Conservation (phyloP, 1,140 invertebrate species). For the Cardiocondyla obscurior region DNA sequence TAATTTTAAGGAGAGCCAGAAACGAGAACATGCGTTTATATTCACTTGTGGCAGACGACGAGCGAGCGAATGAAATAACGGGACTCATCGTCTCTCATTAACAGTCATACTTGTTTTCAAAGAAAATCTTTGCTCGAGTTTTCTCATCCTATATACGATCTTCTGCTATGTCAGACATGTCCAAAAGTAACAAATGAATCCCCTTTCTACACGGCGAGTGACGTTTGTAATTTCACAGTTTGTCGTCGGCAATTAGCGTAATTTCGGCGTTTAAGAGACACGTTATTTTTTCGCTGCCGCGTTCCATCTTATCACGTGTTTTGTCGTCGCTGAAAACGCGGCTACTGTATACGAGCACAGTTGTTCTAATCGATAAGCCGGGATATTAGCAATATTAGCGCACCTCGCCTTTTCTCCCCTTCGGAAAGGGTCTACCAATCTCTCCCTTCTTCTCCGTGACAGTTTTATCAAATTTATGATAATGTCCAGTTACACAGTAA, state of each 20-base stretch:
- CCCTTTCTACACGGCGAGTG: not conserved
- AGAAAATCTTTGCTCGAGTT: constrained; percentile 44
- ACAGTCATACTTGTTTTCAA: constrained; percentile 48
- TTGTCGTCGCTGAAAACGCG: constrained; percentile 42
- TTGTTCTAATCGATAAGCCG: constrained; percentile 63
- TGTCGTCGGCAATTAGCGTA: constrained; percentile 57
- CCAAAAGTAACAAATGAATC: not conserved
- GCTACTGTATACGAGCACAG: not conserved
- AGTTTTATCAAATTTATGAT: constrained; percentile 50
- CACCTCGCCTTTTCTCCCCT: constrained; percentile 34
- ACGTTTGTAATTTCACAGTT: constrained; percentile 55
- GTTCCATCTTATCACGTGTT: constrained; percentile 56
- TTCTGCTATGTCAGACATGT: not conserved
- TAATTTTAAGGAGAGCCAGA: constrained; percentile 35
- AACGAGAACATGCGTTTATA: constrained; percentile 34
- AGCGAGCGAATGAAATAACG: constrained; percentile 11
- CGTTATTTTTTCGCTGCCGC: constrained; percentile 36
- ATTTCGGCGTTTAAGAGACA: constrained; percentile 58
- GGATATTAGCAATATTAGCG: constrained; percentile 69
- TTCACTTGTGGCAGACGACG: not conserved
- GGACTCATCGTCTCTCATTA: constrained; percentile 50
- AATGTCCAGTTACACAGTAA: constrained; percentile 25
- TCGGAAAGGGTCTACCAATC: not conserved
- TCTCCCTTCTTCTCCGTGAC: constrained; percentile 5
- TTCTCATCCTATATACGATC: constrained; percentile 27